Conservation (phyloP, 2,888 invertebrate species). For the Anthoptus insignis region DNA sequence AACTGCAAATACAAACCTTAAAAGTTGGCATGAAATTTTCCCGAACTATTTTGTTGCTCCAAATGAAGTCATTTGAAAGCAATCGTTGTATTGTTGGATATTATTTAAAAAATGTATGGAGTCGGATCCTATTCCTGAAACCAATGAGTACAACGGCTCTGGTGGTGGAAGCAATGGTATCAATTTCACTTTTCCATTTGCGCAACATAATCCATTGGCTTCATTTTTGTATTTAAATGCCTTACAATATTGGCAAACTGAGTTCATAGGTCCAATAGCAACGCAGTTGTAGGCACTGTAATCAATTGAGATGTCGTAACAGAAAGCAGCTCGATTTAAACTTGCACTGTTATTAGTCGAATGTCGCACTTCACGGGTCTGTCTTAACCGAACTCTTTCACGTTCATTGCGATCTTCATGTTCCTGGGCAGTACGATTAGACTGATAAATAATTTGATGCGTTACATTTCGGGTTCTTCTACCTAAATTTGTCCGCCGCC, state of each 20-base stretch:
- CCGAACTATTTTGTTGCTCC: conserved; percentile 50
- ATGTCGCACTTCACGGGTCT: no score
- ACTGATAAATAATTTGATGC: no score
- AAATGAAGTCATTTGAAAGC: conserved; percentile 60
- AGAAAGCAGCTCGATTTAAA: conserved; percentile 24
- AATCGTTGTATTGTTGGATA: conserved; percentile 55
- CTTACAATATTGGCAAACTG: conserved; percentile 51
- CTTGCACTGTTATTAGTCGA: no score
- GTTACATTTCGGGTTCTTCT: no score
- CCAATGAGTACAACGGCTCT: conserved; percentile 53
- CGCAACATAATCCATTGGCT: conserved; percentile 56
- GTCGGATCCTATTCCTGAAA: conserved; percentile 52
- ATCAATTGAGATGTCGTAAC: conserved; percentile 45
- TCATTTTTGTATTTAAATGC: conserved; percentile 56
- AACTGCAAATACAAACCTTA: conserved; percentile 45
- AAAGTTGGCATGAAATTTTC: conserved; percentile 53
- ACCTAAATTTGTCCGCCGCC: background rate
- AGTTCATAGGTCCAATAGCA: conserved; percentile 43
- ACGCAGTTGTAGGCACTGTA: conserved; percentile 60
- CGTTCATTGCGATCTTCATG: no score
- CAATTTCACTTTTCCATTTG: conserved; percentile 54
- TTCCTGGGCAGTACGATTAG: no score
- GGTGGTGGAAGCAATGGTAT: conserved; percentile 52
- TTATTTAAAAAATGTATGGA: conserved; percentile 53
- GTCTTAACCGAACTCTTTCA: no score